Evolutionary conservation across 2,797 vertebrate species (phyloP).

Genomic region (Poeciliopsis gracilis): DNA sequence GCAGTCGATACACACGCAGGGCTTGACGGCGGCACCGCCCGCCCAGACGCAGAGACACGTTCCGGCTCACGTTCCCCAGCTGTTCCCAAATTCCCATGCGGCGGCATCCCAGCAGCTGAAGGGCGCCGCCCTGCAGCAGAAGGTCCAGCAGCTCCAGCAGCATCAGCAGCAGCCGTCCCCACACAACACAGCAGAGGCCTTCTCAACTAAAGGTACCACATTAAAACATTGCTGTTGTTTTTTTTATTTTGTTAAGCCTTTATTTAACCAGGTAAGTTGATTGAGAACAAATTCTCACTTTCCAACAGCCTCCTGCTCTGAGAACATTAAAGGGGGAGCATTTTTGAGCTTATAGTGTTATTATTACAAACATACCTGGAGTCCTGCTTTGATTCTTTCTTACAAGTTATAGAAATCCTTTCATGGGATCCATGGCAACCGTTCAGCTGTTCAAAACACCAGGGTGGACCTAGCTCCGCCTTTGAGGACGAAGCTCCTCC

Average conservation of each 20-base stretch:
- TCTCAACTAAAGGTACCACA: slow-evolving; percentile 51
- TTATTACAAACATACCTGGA: too few species aligned
- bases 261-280: too few species aligned
- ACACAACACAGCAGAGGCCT: slow-evolving; percentile 61
- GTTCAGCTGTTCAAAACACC: too few species aligned
- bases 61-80: slow-evolving; percentile 58
- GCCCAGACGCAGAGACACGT: slow-evolving; percentile 61
- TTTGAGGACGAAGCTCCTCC: too few species aligned
- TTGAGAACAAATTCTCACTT: too few species aligned
- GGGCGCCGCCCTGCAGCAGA: slow-evolving; percentile 58
- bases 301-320: not conserved
- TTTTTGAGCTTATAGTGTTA: too few species aligned
- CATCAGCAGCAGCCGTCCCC: slow-evolving; percentile 67
- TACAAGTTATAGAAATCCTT: too few species aligned
- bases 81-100: slow-evolving; percentile 41
- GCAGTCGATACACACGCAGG: slow-evolving; percentile 61
- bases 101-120: slow-evolving; percentile 55
- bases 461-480: too few species aligned
- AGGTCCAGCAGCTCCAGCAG: slow-evolving; percentile 68
- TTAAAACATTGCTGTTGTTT: not conserved
- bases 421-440: too few species aligned
- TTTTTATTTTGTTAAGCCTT: not conserved
- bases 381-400: too few species aligned
- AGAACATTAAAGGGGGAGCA: too few species aligned
- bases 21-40: slow-evolving; percentile 53